Percentiles rank a stretch among this genome's conserved stretches.
Conservation (phyloP, 2,113 vertebrate genomes). For the Phainopepla nitens region DNA sequence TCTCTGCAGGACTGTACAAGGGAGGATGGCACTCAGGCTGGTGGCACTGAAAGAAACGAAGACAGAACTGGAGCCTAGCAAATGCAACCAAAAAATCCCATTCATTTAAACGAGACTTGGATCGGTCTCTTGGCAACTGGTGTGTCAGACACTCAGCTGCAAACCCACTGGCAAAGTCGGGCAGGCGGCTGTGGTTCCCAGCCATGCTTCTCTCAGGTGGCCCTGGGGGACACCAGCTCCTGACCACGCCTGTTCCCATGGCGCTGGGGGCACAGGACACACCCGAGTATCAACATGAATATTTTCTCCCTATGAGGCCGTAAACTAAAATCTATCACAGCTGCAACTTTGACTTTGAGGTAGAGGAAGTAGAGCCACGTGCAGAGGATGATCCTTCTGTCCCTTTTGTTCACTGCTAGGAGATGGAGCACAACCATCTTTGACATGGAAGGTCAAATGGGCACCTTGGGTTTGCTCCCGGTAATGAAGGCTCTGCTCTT, state of each 20-base stretch:
- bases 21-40: not conserved
- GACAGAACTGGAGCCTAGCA: not conserved
- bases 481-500: not conserved
- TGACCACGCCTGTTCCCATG: not conserved
- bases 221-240: not conserved
- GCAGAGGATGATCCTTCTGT: not conserved
- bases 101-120: slow-evolving; percentile 32
- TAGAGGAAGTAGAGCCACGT: accelerated
- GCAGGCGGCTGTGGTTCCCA: not conserved
- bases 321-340: not conserved
- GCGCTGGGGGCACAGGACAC: not conserved
- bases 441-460: not conserved
- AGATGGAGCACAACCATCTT: not conserved
- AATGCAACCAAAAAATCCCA: not conserved
- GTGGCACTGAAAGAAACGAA: not conserved
- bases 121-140: not conserved
- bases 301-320: not conserved
- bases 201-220: not conserved
- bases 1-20: not conserved
- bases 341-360: not conserved
- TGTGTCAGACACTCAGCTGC: not conserved
- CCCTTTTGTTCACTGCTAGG: not conserved
- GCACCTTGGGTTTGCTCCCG: not conserved
- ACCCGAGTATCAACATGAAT: accelerated
- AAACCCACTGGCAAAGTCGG: slow-evolving; percentile 9